Evolutionary conservation across 2,113 vertebrate species (phyloP).

Genomic region (Pogona vitticeps): DNA sequence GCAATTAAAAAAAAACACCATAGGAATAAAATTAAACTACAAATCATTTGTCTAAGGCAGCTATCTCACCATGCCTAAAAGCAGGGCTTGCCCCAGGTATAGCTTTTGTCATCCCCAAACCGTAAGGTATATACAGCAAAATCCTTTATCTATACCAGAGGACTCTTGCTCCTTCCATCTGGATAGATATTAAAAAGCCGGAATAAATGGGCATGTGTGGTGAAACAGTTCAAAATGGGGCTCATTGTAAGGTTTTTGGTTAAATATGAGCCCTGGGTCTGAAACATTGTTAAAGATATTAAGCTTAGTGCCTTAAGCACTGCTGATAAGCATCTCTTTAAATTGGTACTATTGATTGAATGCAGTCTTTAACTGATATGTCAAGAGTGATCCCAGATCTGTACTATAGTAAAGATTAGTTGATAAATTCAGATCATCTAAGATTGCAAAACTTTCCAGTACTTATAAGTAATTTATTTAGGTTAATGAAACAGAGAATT

Average conservation of each 20-base stretch:
- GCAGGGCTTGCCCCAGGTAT: too few relatives aligned
- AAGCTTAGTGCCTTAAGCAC: background rate
- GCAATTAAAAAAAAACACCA: too few relatives aligned
- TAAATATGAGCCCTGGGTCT: background rate
- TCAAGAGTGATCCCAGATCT: constrained; percentile 28
- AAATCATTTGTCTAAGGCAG: too few relatives aligned
- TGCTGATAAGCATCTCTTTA: constrained; percentile 30
- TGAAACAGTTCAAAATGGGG: background rate
- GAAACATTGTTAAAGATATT: background rate
- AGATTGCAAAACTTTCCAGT: constrained; percentile 19
- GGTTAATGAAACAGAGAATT: constrained; percentile 51
- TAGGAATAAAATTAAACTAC: too few relatives aligned
- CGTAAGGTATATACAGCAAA: too few relatives aligned
- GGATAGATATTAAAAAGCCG: background rate
- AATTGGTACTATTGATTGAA: constrained; percentile 31
- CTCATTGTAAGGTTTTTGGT: background rate
- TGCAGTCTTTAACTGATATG: background rate
- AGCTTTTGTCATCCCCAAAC: background rate
- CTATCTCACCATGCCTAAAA: too few relatives aligned
- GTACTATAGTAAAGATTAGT: constrained; percentile 18
- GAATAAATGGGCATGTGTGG: background rate
- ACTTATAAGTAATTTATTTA: constrained; percentile 48
- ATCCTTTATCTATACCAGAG: background rate
- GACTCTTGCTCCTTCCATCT: background rate
- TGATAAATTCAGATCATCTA: constrained; percentile 51